Conservation (phyloP, 2,113 vertebrate species). For the Salvelinus namaycush region DNA sequence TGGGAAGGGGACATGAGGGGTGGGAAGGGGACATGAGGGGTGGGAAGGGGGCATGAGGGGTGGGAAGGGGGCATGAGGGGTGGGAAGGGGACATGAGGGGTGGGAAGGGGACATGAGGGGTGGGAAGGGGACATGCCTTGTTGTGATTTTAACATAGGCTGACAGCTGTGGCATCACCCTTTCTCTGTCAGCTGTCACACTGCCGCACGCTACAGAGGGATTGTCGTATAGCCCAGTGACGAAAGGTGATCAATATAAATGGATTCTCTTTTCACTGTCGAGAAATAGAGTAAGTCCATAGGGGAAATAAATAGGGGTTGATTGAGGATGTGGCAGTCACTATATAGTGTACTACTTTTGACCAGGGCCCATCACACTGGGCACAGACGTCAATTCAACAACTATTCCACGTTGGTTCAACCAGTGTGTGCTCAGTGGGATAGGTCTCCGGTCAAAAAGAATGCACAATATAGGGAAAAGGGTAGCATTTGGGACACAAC, state of each 20-base stretch:
- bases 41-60: background rate
- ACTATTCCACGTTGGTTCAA: too few relatives aligned
- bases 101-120: background rate
- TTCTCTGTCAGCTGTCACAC: background rate
- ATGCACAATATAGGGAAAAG: too few relatives aligned
- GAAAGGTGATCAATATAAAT: background rate
- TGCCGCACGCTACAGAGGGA: background rate
- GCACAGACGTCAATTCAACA: too few relatives aligned
- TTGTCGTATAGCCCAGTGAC: too few relatives aligned
- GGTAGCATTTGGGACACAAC: too few relatives aligned
- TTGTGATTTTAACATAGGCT: background rate
- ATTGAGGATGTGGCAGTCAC: too few relatives aligned
- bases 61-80: background rate
- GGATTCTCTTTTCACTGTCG: background rate
- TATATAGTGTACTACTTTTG: too few relatives aligned
- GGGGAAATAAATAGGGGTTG: slow-evolving; percentile 21
- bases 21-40: too few relatives aligned
- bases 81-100: background rate
- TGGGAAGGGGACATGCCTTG: background rate
- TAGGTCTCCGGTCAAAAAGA: too few relatives aligned
- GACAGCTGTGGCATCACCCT: background rate
- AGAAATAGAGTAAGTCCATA: slow-evolving; percentile 11
- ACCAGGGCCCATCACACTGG: too few relatives aligned
- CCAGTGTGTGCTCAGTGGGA: too few relatives aligned
- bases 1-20: too few relatives aligned